Evolutionary conservation across 2,113 vertebrate genomes (phyloP).

Genomic region (Microtus oregoni): DNA sequence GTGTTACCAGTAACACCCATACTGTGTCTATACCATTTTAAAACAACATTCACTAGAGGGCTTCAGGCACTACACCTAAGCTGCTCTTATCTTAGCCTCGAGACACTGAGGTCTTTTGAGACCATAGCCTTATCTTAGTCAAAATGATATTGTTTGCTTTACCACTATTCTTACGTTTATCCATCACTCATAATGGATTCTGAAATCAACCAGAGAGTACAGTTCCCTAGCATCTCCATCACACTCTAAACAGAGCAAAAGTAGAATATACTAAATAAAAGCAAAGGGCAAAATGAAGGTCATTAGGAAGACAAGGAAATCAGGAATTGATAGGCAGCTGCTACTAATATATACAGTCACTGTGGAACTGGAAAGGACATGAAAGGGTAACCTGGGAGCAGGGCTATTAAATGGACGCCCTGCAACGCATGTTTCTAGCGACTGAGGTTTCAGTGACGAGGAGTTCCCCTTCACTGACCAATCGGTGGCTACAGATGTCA

Average conservation of each 20-base stretch:
- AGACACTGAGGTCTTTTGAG: background rate
- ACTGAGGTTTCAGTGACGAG: slow-evolving; percentile 64
- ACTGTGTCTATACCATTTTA: background rate
- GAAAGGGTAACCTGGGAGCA: slow-evolving; percentile 21
- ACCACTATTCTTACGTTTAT: slow-evolving; percentile 5
- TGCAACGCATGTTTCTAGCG: slow-evolving; percentile 45
- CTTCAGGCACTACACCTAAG: slow-evolving; percentile 17
- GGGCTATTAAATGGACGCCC: background rate
- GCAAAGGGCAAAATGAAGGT: background rate
- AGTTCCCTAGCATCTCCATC: background rate
- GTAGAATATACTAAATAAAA: background rate
- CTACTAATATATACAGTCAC: background rate
- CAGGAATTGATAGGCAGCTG: slow-evolving; percentile 29
- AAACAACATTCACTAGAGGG: slow-evolving; percentile 55
- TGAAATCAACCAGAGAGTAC: slow-evolving; percentile 51
- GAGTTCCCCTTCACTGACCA: slow-evolving; percentile 47
- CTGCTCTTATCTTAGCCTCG: slow-evolving; percentile 22
- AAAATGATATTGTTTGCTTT: slow-evolving; percentile 34
- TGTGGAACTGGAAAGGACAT: slow-evolving; percentile 15
- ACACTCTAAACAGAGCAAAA: slow-evolving; percentile 17
- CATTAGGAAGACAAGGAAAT: background rate
- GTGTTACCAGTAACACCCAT: background rate
- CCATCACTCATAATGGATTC: slow-evolving; percentile 9
- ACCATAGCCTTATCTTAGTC: slow-evolving; percentile 35
- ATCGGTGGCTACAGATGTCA: slow-evolving; percentile 65